Percentiles rank a stretch among this genome's conserved stretches.
Conservation (phyloP, 2,888 invertebrate species). For the Cheilosia scutellata region DNA sequence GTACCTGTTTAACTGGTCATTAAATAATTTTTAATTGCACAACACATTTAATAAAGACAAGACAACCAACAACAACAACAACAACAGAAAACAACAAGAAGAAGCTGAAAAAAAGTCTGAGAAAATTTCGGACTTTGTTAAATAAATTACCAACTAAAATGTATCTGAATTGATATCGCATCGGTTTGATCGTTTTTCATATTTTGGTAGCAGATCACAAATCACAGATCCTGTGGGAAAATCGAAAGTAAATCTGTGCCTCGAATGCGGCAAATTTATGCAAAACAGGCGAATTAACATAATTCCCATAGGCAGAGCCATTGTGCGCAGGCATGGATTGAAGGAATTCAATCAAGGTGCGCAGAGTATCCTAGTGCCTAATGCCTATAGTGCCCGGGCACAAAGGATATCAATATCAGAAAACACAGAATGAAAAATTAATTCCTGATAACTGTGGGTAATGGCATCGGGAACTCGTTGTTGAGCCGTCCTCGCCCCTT, state of each 20-base stretch:
- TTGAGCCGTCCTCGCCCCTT: slow-evolving; percentile 71
- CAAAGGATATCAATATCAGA: slow-evolving; percentile 72
- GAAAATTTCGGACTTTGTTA: slow-evolving; percentile 39
- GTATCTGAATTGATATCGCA: slow-evolving; percentile 45
- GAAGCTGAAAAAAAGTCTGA: slow-evolving; percentile 35
- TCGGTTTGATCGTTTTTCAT: slow-evolving; percentile 18
- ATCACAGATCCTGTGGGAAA: slow-evolving; percentile 64
- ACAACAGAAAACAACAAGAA: slow-evolving; percentile 7
- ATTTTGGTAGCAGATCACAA: neutral
- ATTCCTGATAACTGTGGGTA: slow-evolving; percentile 69
- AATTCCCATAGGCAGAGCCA: slow-evolving; percentile 66
- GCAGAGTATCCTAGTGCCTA: slow-evolving; percentile 40
- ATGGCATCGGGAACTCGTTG: slow-evolving; percentile 71
- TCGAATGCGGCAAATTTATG: slow-evolving; percentile 42
- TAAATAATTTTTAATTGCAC: slow-evolving; percentile 72
- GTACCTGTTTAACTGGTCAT: slow-evolving; percentile 68
- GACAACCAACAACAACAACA: slow-evolving; percentile 9
- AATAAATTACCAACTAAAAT: slow-evolving; percentile 31
- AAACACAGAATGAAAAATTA: slow-evolving; percentile 48
- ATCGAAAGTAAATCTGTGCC: slow-evolving; percentile 52
- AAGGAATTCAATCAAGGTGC: slow-evolving; percentile 72
- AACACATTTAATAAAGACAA: slow-evolving; percentile 65
- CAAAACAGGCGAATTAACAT: slow-evolving; percentile 65
- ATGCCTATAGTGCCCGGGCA: neutral
- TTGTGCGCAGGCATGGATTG: slow-evolving; percentile 53